phyloP scores from a whole-genome alignment of 2,797 vertebrate genomes.

The Acanthurus tractus region DNA sequence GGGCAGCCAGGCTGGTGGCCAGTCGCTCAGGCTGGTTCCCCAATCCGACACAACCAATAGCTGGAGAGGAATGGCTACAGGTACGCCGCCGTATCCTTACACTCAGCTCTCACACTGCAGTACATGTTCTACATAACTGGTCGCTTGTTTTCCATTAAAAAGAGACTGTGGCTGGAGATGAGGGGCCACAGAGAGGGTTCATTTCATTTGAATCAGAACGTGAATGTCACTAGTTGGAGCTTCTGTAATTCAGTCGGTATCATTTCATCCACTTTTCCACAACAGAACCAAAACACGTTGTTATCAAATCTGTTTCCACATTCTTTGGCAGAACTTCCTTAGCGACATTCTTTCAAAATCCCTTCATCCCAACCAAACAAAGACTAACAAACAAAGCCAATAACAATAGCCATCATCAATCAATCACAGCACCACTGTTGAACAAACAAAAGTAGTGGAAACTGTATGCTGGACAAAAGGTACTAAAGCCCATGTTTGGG shows the following conservation, averaged over 20 bases:
- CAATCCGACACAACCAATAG: conserved; percentile 89
- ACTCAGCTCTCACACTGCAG: background rate
- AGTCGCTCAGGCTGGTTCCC: conserved; percentile 98
- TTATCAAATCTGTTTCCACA: background rate
- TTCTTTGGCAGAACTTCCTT: background rate
- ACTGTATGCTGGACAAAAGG: background rate
- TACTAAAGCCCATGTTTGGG: background rate
- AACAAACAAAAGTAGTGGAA: background rate
- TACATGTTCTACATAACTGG: background rate
- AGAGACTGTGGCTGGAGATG: background rate
- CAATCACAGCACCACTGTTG: background rate
- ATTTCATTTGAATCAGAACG: background rate
- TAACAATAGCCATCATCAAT: background rate
- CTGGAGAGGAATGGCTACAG: conserved; percentile 97
- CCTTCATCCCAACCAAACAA: background rate
- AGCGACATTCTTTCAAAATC: background rate
- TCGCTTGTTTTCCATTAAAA: no score
- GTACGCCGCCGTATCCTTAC: conserved; percentile 24
- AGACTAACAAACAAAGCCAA: background rate
- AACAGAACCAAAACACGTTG: background rate
- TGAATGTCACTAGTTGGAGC: background rate
- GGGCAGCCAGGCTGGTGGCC: conserved; percentile 93
- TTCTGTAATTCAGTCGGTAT: background rate
- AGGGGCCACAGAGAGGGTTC: background rate
- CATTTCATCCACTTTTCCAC: background rate